phyloP scores from a whole-genome alignment of 2,113 vertebrate species.

The Tragelaphus buxtoni region DNA sequence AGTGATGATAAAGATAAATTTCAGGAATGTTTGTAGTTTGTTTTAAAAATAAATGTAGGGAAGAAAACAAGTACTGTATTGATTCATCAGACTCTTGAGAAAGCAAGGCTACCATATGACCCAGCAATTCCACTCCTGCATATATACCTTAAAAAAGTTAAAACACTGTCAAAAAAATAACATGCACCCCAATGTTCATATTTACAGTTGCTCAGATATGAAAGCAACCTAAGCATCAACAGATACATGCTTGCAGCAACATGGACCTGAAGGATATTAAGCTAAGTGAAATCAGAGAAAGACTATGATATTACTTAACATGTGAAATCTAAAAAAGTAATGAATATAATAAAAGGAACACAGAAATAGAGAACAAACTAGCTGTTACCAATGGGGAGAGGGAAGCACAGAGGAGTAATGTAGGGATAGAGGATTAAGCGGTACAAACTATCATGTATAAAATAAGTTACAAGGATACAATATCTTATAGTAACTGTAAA shows the following conservation, averaged over 20 bases:
- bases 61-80: not conserved
- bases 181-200: not conserved
- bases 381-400: not conserved
- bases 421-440: not conserved
- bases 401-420: not conserved
- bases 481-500: not conserved
- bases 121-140: not conserved
- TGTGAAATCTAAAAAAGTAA: not conserved
- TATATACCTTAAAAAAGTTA: not conserved
- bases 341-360: not conserved
- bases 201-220: not conserved
- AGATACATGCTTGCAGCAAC: not conserved
- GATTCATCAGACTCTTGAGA: not conserved
- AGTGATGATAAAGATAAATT: not conserved
- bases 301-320: not conserved
- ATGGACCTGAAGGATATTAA: not conserved
- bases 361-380: not conserved
- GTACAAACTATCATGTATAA: not conserved
- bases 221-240: not conserved
- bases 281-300: not conserved
- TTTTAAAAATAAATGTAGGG: not conserved
- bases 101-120: not conserved
- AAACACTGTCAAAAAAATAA: not conserved
- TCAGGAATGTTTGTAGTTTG: not conserved
- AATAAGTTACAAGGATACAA: not conserved